Conservation (phyloP, 2,888 invertebrate genomes). For the Nemurella pictetii region DNA sequence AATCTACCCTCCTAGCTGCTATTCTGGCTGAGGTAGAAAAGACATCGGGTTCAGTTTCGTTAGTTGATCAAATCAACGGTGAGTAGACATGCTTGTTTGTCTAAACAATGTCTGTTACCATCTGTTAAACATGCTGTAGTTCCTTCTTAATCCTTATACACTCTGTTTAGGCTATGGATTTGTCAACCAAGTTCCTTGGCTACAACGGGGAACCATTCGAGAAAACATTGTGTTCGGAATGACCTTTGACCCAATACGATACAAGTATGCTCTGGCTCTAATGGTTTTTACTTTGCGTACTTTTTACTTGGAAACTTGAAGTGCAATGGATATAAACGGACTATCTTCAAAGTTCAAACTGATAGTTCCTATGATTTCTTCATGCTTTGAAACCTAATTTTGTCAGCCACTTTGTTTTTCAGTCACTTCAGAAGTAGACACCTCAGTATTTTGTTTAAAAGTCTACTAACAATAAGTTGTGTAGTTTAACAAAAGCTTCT, state of each 20-base stretch:
- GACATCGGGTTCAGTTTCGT: conserved; percentile 67
- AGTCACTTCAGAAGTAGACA: no score
- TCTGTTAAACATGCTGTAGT: neutral
- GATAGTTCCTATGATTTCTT: neutral
- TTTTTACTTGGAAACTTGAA: no score
- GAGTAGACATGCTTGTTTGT: neutral
- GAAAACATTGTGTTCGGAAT: conserved; percentile 95
- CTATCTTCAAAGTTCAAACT: neutral
- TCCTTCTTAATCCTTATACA: neutral
- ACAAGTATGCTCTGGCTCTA: conserved; percentile 54
- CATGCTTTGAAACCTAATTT: neutral
- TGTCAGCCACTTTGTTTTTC: no score
- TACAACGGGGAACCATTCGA: conserved; percentile 85
- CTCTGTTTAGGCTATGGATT: conserved; percentile 71
- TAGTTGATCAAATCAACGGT: conserved; percentile 59
- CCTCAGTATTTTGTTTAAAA: no score
- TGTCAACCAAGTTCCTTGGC: conserved; percentile 89
- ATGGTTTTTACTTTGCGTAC: neutral
- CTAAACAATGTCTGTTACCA: neutral
- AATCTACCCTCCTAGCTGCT: conserved; percentile 82
- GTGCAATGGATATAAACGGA: neutral
- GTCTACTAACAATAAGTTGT: no score
- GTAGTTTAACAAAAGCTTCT: no score
- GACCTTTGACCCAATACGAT: conserved; percentile 75
- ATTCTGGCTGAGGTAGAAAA: conserved; percentile 83